Evolutionary conservation across 2,888 invertebrate genomes (phyloP), one percentile per base, ranked within the genome.

Genomic region (Orthosia cruda): DNA sequence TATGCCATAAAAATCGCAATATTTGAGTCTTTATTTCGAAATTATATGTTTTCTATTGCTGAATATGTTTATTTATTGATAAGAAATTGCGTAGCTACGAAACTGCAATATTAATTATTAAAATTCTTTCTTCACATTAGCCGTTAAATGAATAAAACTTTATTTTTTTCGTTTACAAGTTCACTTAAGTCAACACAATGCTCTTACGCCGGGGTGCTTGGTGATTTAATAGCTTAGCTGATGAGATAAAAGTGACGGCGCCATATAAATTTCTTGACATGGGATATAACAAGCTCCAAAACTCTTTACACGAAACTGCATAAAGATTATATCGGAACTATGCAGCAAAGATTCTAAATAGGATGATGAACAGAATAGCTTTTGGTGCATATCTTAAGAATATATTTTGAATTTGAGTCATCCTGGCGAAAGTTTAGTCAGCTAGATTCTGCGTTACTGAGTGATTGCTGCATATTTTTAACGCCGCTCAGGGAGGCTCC

Each of bases 221-320:
- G 40, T 68, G 68, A 76, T 76, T 76, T 68, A 76, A 67, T n/a
- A 18, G 32, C 23, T 40, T n/a, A 20, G 23, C 23, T 40, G 47
- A 54, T 61, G 40, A 47, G 76, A 54, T 59, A 75, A 59, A 75
- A 54, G 9, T 68, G 45, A 20, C 47, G 68, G 77, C 70, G 70
- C 70, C 61, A 50, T 50, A 77, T 75, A 69, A 55, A 77, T 70
- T 77, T 45, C 26, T 49, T 40, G 18, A n/a, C 49, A 11, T 26
- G 58, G 47, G 16, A 23, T 58, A 18, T 55, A 40, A 49, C 1
- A 49, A 9, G 9, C 4, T 15, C 0, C 47, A 68, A 68, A 16
- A 54, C n/a, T 45, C 9, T 61, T 67, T 68, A 49, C 40, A 47
- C 23, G 0, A 74, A 76, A 58, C 50, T 18, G 49, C 2, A 45